Conservation (phyloP, 2,797 vertebrate genomes). For the Protosalanx chinensis region DNA sequence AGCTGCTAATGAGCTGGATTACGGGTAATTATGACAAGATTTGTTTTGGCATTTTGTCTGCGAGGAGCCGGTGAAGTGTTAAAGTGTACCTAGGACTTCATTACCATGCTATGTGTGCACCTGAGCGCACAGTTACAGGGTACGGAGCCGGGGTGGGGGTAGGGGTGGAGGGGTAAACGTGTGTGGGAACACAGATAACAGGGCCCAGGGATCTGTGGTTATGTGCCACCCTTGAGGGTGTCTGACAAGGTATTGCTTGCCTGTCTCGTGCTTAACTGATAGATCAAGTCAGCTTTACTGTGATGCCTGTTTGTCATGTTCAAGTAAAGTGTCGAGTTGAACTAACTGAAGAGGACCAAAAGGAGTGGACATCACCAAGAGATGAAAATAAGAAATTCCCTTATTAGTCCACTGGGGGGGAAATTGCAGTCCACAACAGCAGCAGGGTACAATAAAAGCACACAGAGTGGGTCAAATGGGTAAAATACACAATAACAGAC, state of each 20-base stretch:
- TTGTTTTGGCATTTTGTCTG: slow-evolving; percentile 95
- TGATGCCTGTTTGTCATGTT: slow-evolving; percentile 5
- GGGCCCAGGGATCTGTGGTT: slow-evolving; percentile 64
- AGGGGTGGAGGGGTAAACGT: slow-evolving; percentile 3
- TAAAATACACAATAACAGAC: too few relatives aligned
- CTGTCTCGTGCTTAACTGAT: slow-evolving; percentile 18
- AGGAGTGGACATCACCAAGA: not conserved
- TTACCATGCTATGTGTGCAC: slow-evolving; percentile 85
- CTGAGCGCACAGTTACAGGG: slow-evolving; percentile 79
- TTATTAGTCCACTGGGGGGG: too few relatives aligned
- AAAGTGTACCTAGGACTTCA: slow-evolving; percentile 93
- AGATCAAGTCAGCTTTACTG: slow-evolving; percentile 5
- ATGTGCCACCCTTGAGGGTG: slow-evolving; percentile 50
- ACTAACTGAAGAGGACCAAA: slow-evolving; percentile 10
- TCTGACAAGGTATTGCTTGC: slow-evolving; percentile 30
- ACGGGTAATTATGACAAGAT: slow-evolving; percentile 98
- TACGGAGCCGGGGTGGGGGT: slow-evolving; percentile 24
- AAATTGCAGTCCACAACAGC: too few relatives aligned
- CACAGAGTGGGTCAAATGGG: too few relatives aligned
- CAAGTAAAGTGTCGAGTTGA: slow-evolving; percentile 11
- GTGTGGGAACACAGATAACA: slow-evolving; percentile 63
- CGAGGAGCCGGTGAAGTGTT: slow-evolving; percentile 86
- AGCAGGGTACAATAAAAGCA: too few relatives aligned
- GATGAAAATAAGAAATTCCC: not conserved
- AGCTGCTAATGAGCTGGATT: slow-evolving; percentile 97